Percentiles rank a stretch among this genome's conserved stretches.
phyloP scores from a whole-genome alignment of 2,113 vertebrate genomes.

The Delphinapterus leucas region DNA sequence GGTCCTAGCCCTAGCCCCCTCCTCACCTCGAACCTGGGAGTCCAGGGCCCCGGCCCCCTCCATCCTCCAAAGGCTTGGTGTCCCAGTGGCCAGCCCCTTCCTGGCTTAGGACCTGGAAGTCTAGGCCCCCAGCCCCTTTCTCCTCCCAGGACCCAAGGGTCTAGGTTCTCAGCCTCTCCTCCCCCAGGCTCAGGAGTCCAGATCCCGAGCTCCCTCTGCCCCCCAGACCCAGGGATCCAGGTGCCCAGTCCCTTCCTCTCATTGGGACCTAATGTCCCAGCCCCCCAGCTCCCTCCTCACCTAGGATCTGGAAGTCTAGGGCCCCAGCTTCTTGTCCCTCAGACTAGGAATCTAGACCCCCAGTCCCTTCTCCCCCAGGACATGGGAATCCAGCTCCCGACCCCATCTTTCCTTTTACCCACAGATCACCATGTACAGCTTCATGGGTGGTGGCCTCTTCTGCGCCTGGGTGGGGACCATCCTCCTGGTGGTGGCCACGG shows the following conservation, averaged over 20 bases:
- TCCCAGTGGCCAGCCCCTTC: not conserved
- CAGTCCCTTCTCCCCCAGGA: not conserved
- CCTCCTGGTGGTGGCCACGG: conserved; percentile 89
- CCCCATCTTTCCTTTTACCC: conserved; percentile 49
- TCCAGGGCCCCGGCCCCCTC: not conserved
- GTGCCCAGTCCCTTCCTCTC: not conserved
- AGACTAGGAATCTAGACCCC: not conserved
- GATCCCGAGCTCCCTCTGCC: not conserved
- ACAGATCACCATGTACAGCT: conserved; percentile 88
- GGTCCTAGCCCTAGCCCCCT: not conserved
- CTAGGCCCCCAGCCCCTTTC: not conserved
- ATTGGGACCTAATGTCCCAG: not conserved
- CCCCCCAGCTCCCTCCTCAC: not conserved
- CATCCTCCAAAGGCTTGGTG: not conserved
- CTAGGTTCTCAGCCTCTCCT: not conserved
- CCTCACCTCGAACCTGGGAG: not conserved
- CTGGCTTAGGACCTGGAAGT: not conserved
- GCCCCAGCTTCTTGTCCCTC: not conserved
- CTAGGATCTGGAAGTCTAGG: not conserved
- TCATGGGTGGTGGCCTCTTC: conserved; percentile 93
- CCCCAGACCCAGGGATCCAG: not conserved
- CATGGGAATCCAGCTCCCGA: not conserved
- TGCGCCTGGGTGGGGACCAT: conserved; percentile 92
- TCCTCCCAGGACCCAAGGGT: too few relatives aligned
- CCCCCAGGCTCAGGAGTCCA: too few relatives aligned